Base-by-base conservation (phyloP, 2,113 vertebrate genomes). In the Fulica atra region DNA sequence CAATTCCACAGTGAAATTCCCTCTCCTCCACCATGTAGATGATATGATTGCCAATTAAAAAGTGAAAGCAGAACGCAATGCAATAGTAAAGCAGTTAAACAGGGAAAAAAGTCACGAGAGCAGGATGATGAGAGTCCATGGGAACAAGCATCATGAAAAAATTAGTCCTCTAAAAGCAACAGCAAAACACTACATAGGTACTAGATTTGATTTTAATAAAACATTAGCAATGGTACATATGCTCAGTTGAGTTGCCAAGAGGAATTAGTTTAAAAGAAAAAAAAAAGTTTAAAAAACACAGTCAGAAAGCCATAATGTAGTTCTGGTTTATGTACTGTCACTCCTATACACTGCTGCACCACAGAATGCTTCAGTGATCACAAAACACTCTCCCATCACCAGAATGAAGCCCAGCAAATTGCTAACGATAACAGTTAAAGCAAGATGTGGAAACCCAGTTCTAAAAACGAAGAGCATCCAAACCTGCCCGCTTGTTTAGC, bases 51-150 rank as follows among this genome's bases (percentile, higher is more conserved):
- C 60, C 81, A 95, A 86, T 87, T 95, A 92, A 92, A 84, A 84
- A 71, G 42, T 61, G 57, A 89, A 91, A 89, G 83, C 77, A 81
- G 56, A 91, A 78, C 1, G 6, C 53, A 78, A 18, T 21, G 46
- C 83, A 48, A 48, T 81, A 60, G 33, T 60, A 57, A 81, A 92
- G 57, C 86, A 93, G 93, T 93, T 95, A 87, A 86, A 91, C 38
- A 28, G 29, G 86, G 54, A 48, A 51, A 50, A 81, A 86, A 78
- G 86, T 88, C 56, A 91, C 0, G 20, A 84, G 72, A 91, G 42
- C 38, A 60, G 61, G 38, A 86, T 31, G 56, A 86, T 64, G 38
- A 61, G 1, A 68, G 51, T 31, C 72, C 74, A 66, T 46, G 38
- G 26, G 18, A 29, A 3, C 2, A 17, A 16, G 23, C 19, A 48